phyloP scores from a whole-genome alignment of 2,113 vertebrate species.

The Athene noctua region DNA sequence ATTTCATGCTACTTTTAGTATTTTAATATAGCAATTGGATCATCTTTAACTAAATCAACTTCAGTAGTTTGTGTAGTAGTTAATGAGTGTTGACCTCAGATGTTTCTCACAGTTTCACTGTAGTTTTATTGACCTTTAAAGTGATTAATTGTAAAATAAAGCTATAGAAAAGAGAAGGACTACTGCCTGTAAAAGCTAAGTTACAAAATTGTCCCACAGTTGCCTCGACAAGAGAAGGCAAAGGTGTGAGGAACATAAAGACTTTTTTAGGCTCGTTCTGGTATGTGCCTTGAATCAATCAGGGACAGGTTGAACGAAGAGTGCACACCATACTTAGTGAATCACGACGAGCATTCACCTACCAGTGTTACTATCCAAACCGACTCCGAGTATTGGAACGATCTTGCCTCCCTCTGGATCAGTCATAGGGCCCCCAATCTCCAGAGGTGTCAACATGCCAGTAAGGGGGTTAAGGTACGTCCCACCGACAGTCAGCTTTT shows the following conservation, averaged over 20 bases:
- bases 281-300: neutral
- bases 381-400: constrained; percentile 79
- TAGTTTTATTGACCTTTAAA: neutral
- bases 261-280: neutral
- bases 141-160: neutral
- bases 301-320: neutral
- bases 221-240: neutral
- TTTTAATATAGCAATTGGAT: neutral
- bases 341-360: neutral
- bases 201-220: neutral
- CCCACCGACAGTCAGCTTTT: constrained; percentile 82
- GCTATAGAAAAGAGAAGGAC: neutral
- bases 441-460: constrained; percentile 76
- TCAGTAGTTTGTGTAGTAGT: neutral
- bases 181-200: neutral
- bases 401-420: constrained; percentile 75
- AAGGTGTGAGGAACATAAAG: neutral
- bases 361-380: constrained; percentile 83
- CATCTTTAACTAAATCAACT: neutral
- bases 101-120: neutral
- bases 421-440: constrained; percentile 82
- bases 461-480: constrained; percentile 83
- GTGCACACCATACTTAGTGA: too few relatives aligned
- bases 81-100: neutral
- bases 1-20: neutral